Evolutionary conservation across 1,140 invertebrate species (phyloP).

Genomic region (Ceratina japonica): DNA sequence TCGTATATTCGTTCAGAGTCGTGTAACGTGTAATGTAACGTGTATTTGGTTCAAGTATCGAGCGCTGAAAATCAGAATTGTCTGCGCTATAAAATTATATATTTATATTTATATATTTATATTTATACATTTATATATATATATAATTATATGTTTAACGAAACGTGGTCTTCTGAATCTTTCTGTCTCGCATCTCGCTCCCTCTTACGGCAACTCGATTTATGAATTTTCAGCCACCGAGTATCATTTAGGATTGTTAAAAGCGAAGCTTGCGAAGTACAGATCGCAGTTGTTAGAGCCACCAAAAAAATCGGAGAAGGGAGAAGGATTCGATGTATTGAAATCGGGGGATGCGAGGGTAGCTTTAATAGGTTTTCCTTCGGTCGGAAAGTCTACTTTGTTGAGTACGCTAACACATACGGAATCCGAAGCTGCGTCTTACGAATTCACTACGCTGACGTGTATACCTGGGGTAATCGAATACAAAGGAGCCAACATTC

Average conservation of each 20-base stretch:
- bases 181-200: not conserved
- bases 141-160: not conserved
- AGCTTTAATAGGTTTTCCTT: conserved; percentile 98
- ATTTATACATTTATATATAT: too few species aligned
- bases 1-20: not conserved
- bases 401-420: conserved; percentile 96
- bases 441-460: conserved; percentile 99
- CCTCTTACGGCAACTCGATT: not conserved
- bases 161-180: not conserved
- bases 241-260: conserved; percentile 98
- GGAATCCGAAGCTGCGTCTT: conserved; percentile 96
- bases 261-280: conserved; percentile 99
- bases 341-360: conserved; percentile 99
- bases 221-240: conserved; percentile 91
- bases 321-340: conserved; percentile 99
- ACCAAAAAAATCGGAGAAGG: conserved; percentile 96
- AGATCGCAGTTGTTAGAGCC: conserved; percentile 97
- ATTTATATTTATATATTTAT: too few species aligned
- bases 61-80: not conserved
- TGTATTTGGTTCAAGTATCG: not conserved
- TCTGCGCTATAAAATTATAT: too few species aligned
- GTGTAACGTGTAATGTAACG: not conserved
- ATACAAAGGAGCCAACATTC: conserved; percentile 99
- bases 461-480: conserved; percentile 99
- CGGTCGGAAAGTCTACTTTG: conserved; percentile 97